Evolutionary conservation across 2,888 invertebrate genomes (phyloP).

Genomic region (Calliopum simillimum): DNA sequence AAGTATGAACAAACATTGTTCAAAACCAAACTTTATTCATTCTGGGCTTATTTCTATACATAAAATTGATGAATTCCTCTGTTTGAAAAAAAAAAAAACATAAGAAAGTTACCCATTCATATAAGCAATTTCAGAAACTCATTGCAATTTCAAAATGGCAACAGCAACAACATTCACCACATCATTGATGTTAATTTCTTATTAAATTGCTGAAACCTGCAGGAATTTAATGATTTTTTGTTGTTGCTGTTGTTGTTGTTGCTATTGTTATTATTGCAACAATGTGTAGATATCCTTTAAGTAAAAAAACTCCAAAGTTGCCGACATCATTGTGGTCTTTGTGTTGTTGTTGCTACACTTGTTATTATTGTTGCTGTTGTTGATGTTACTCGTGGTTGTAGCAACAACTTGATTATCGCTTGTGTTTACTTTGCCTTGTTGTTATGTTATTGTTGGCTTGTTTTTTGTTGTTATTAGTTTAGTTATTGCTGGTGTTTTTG

Average conservation of each 20-base stretch:
- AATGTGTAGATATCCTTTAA: not conserved
- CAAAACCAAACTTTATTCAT: too few species aligned
- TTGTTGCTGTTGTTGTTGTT: not conserved
- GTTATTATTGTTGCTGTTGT: not conserved
- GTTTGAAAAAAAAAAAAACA: too few species aligned
- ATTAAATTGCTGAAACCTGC: too few species aligned
- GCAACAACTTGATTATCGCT: not conserved
- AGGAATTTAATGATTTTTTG: not conserved
- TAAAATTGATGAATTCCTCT: too few species aligned
- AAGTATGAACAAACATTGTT: too few species aligned
- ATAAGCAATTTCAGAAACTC: too few species aligned
- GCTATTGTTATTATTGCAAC: not conserved
- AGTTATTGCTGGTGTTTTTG: constrained; percentile 17
- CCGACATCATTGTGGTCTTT: not conserved
- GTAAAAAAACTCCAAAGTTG: too few species aligned
- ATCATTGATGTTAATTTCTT: too few species aligned
- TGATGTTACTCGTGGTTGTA: not conserved
- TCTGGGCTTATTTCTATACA: too few species aligned
- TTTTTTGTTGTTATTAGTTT: constrained; percentile 4
- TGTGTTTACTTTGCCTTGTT: not conserved
- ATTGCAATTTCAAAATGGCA: too few species aligned
- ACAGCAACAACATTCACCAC: too few species aligned
- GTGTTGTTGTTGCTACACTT: not conserved
- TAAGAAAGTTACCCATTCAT: too few species aligned
- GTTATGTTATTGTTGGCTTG: not conserved